Base-by-base conservation (phyloP, 2,113 vertebrate genomes). In the Euleptes europaea region DNA sequence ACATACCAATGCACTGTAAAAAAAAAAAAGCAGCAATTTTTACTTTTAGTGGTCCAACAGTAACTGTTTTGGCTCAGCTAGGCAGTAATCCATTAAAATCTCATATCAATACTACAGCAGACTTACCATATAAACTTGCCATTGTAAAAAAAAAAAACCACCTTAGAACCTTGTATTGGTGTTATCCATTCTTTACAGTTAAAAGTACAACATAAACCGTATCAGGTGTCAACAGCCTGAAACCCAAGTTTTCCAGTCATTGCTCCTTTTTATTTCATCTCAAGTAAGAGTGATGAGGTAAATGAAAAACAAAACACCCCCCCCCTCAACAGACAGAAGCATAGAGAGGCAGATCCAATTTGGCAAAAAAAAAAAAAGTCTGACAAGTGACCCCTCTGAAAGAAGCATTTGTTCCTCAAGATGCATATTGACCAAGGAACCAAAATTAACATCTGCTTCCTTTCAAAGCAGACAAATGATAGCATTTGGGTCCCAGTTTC, bases 61-160 rank as follows among this genome's bases (percentile, higher is more conserved):
- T 94, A 95, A 96, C 84, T 96, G 88, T 96, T 96, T 96, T 98
- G 98, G 98, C 98, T 99, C 98, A 99, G 98, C 97, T 96, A 97
- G 97, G 98, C 98, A 99, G 98, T 96, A 97, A 95, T 95, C 96
- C 96, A 95, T 94, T 96, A 95, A 94, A 96, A 95, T 94, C 93
- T 95, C 91, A 94, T 82, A 94, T 91, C 79, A 88, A 92, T 91
- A 95, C 94, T 95, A 95, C 93, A 94, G 95, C 96, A 94, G 92
- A 96, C 95, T 94, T 94, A 91, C 91, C 90, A 94, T 92, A 93
- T 94, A 93, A 65, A 93, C 90, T 94, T 89, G 92, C 90, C 93
- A 92, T 93, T 88, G 90, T 88, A 83, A 4, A 87, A 91, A 81
- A 95, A 89, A 92, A 82, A 94, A 89, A 65, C 91, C 90, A 93